Conservation (phyloP, 2,888 invertebrate species). For the Mimumesa dahlbomi region DNA sequence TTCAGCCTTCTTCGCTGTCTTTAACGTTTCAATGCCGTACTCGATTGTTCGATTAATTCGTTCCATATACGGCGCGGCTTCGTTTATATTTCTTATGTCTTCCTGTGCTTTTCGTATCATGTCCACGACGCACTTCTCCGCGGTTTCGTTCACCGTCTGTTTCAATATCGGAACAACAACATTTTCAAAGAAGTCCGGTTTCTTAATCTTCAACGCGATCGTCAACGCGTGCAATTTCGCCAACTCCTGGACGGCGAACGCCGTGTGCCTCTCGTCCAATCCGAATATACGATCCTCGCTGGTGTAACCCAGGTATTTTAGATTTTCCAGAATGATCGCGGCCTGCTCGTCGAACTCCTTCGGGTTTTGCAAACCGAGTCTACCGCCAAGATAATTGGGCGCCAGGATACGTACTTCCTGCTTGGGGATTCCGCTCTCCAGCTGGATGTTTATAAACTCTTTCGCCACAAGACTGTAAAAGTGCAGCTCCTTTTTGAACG, state of each 20-base stretch:
- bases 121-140: conserved; percentile 63
- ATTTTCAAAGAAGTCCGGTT: conserved; percentile 70
- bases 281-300: conserved; percentile 73
- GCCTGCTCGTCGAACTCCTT: conserved; percentile 74
- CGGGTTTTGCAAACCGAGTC: conserved; percentile 66
- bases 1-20: not conserved
- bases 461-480: conserved; percentile 73
- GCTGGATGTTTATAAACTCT: conserved; percentile 62
- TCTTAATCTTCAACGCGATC: conserved; percentile 70
- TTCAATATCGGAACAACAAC: conserved; percentile 61
- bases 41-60: conserved; percentile 69
- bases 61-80: conserved; percentile 63
- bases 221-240: conserved; percentile 74
- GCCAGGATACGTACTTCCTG: conserved; percentile 66
- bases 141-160: conserved; percentile 57
- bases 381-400: conserved; percentile 73
- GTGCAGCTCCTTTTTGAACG: conserved; percentile 75
- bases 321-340: conserved; percentile 74
- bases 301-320: conserved; percentile 69
- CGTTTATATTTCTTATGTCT: conserved; percentile 64
- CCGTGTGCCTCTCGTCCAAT: conserved; percentile 69
- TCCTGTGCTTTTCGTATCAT: conserved; percentile 69
- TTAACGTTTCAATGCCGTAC: conserved; percentile 4
- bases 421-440: conserved; percentile 63
- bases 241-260: conserved; percentile 70